phyloP scores from a whole-genome alignment of 1,140 invertebrate species.

The Samia ricini region DNA sequence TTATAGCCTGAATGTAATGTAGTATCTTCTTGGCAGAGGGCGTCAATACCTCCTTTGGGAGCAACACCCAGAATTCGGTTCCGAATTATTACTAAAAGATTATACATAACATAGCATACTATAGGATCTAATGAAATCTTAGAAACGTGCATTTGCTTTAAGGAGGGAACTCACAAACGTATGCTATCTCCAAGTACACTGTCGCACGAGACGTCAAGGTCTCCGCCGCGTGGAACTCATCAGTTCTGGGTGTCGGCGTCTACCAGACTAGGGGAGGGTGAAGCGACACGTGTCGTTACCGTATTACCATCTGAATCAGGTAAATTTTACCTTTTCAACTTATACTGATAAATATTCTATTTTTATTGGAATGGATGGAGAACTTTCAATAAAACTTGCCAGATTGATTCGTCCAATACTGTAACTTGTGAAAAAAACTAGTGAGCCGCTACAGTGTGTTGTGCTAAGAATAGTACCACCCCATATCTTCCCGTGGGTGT shows the following conservation, averaged over 20 bases:
- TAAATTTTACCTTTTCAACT: conserved; percentile 36
- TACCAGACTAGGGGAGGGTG: conserved; percentile 89
- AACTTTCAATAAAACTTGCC: too few relatives aligned
- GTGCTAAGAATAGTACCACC: too few relatives aligned
- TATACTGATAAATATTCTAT: background rate
- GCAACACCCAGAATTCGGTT: too few relatives aligned
- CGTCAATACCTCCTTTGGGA: too few relatives aligned
- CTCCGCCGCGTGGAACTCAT: conserved; percentile 84
- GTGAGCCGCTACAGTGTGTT: too few relatives aligned
- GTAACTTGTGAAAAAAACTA: too few relatives aligned
- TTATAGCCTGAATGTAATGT: too few relatives aligned
- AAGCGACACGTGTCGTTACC: conserved; percentile 86
- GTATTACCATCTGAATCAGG: conserved; percentile 88
- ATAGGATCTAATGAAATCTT: too few relatives aligned
- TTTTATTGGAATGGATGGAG: too few relatives aligned
- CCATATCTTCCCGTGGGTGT: too few relatives aligned
- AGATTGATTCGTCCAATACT: too few relatives aligned
- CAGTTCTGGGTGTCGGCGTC: conserved; percentile 91
- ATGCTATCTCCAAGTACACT: conserved; percentile 81
- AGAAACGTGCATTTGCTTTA: background rate
- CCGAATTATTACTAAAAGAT: background rate
- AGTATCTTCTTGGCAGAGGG: too few relatives aligned
- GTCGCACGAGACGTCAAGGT: conserved; percentile 84
- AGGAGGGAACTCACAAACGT: conserved; percentile 84
- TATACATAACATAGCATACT: background rate